Evolutionary conservation across 2,888 invertebrate species (phyloP), one percentile per base, ranked within the genome.

Genomic region (Leptopterna dolabrata): DNA sequence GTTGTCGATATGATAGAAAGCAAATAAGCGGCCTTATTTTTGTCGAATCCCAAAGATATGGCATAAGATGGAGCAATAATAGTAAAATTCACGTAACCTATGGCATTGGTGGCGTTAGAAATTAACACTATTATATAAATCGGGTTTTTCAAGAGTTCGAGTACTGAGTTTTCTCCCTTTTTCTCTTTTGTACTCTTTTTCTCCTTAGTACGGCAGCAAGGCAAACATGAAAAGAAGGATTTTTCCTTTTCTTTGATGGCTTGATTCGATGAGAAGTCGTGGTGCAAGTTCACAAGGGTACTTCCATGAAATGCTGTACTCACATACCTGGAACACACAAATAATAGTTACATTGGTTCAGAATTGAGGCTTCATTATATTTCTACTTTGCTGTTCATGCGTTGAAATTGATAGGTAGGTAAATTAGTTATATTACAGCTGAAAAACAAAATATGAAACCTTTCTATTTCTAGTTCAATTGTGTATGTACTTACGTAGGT

Each of bases 271-370:
- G 90, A 89, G 76, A 90, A 90, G 19, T 90, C 90, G 13, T 89
- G 89, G 76, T 90, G 89, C 36, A 90, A 89, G n/a, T 90, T 90
- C 29, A 90, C 91, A 0, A 86, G 90, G 0, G 96, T 96, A 70
- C 96, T 96, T 0, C 97, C 97, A 90, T 97, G 97, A 91, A 96
- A 97, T 0, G 96, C 96, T 0, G 97, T 97, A 76, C 96, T 96
- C 91, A 97, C 94, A 90, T 97, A 97, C 89, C 96, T 95, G 90
- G 41, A 85, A 85, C 85, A 83, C 45, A 19, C 47, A 16, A 4
- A 63, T n/a, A 63, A 19, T 9, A 16, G 24, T 63, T 11, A 63
- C 19, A 63, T 63, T 63, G 63, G 63, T 11, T 63, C 36, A 36
- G 7, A 36, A 2, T 36, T 36, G 36, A 36, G 36, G 7, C 36